These are phyloP conservation scores for Drosophila colorata DNA, from an alignment of 2,888 invertebrate genomes.

Conservation along the genomic window DNA sequence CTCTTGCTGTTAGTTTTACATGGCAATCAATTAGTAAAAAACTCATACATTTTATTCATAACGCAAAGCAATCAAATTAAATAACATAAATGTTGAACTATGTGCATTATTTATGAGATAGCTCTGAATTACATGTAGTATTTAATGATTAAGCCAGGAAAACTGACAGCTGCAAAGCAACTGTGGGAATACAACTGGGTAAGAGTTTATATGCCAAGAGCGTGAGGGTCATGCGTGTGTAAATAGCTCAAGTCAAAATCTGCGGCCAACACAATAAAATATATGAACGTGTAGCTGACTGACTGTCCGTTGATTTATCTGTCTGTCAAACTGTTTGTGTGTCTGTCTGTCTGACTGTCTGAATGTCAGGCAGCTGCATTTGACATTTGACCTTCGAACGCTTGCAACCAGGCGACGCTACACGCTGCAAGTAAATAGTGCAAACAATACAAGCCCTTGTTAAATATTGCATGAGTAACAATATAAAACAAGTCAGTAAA, in stretches of 20 bases:
- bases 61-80: slow-evolving; percentile 33
- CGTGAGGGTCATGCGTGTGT: slow-evolving; percentile 13
- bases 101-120: slow-evolving; percentile 38
- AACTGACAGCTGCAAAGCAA: slow-evolving; percentile 29
- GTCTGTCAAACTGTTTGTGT: slow-evolving; percentile 16
- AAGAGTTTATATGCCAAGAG: slow-evolving; percentile 5
- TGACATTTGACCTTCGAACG: slow-evolving; percentile 66
- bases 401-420: slow-evolving; percentile 17
- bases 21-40: slow-evolving; percentile 3
- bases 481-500: slow-evolving; percentile 19
- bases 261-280: slow-evolving; percentile 53
- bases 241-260: slow-evolving; percentile 43
- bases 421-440: slow-evolving; percentile 43
- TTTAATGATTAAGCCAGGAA: slow-evolving; percentile 29
- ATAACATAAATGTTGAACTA: slow-evolving; percentile 21
- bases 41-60: slow-evolving; percentile 13
- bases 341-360: slow-evolving; percentile 16
- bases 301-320: slow-evolving; percentile 21
- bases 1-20: slow-evolving; percentile 13
- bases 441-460: slow-evolving; percentile 45
- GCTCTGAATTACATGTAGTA: slow-evolving; percentile 36
- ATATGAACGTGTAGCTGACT: slow-evolving; percentile 35
- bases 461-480: slow-evolving; percentile 58
- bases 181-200: background rate
- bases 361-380: slow-evolving; percentile 43